These are phyloP conservation scores for Scylla paramamosain DNA, from an alignment of 1,140 invertebrate genomes.

Conservation along the genomic window DNA sequence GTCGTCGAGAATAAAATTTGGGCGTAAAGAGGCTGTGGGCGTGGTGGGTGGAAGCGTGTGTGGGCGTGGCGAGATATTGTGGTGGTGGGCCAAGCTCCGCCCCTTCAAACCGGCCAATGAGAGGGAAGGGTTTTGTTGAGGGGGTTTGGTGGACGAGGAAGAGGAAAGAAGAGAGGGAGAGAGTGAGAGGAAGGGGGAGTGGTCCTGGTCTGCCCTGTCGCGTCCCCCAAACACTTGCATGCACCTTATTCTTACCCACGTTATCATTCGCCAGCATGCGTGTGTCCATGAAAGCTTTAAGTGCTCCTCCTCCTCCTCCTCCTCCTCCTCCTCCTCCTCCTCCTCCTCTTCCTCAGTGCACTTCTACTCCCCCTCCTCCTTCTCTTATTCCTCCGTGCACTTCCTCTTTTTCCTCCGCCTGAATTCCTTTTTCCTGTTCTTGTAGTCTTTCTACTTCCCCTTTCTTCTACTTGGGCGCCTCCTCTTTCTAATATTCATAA, in stretches of 20 bases:
- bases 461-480: no score
- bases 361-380: not conserved
- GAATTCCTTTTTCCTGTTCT: not conserved
- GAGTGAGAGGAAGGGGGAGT: not conserved
- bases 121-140: not conserved
- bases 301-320: not conserved
- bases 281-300: not conserved
- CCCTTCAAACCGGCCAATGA: not conserved
- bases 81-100: slow-evolving; percentile 3
- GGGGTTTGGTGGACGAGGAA: not conserved
- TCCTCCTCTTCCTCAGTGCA: not conserved
- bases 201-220: not conserved
- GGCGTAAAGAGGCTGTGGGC: no score
- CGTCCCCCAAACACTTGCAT: not conserved
- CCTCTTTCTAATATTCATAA: no score
- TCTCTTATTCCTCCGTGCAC: no score
- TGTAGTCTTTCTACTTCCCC: no score
- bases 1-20: no score
- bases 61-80: not conserved
- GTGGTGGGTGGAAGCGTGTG: no score
- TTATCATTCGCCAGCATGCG: not conserved
- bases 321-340: not conserved
- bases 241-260: not conserved
- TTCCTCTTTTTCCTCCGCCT: no score
- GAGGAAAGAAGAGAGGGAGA: not conserved